These are phyloP conservation scores for Chauna torquata DNA, from an alignment of 2,113 vertebrate genomes.

Conservation along the genomic window DNA sequence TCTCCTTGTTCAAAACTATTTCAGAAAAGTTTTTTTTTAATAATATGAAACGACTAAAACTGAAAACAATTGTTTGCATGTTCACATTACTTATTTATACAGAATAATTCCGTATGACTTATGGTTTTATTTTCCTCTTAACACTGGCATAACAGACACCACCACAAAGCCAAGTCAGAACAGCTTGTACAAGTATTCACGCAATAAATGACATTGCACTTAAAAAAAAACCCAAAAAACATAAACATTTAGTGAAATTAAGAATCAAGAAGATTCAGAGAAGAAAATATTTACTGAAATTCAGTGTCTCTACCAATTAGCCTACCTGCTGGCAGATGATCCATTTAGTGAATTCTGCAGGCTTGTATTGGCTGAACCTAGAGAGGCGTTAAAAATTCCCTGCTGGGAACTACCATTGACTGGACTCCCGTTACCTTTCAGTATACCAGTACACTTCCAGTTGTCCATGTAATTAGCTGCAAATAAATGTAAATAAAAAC, in stretches of 20 bases:
- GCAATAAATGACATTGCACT: neutral
- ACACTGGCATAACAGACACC: neutral
- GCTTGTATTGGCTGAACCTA: slow-evolving; percentile 82
- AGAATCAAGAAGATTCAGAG: neutral
- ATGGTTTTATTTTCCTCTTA: neutral
- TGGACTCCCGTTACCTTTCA: slow-evolving; percentile 96
- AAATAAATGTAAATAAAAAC: neutral
- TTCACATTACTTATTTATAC: neutral
- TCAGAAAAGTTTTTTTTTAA: neutral
- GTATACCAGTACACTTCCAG: slow-evolving; percentile 97
- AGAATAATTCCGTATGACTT: neutral
- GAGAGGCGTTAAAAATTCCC: slow-evolving; percentile 83
- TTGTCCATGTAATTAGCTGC: slow-evolving; percentile 99
- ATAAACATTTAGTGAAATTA: neutral
- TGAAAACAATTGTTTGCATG: neutral
- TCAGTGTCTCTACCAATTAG: slow-evolving; percentile 13
- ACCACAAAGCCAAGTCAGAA: neutral
- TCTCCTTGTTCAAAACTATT: neutral
- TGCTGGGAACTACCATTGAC: slow-evolving; percentile 89
- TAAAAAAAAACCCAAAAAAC: neutral
- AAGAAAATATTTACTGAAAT: neutral
- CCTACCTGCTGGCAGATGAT: slow-evolving; percentile 91
- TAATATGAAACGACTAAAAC: neutral
- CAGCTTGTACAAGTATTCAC: neutral
- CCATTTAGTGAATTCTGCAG: slow-evolving; percentile 90